Base-by-base conservation (phyloP, 2,797 vertebrate species). In the Lacerta viridis region DNA sequence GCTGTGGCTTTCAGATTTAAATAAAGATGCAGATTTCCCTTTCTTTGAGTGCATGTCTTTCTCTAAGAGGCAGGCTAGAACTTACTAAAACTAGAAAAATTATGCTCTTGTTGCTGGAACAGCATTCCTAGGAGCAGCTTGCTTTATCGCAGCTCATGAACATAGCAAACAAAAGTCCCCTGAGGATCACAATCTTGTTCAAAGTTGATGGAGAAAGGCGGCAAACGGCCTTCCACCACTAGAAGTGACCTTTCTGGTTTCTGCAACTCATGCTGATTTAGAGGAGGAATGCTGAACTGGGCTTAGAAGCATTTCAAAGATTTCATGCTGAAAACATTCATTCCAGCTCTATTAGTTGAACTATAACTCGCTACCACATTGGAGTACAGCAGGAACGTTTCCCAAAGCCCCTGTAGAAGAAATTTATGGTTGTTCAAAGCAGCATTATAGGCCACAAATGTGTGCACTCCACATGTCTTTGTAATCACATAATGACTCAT, bases 401-500 rank as follows among this genome's bases (percentile, higher is more conserved):
- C 92, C 71, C 89, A 87, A 94, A 92, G 92, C 80, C 83, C 91
- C 91, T 13, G 0, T 87, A 93, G 94, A 93, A 95, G 91, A 92
- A 91, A 93, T 87, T 75, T 93, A 94, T 86, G 81, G 89, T 91
- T 95, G 94, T 95, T 96, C 94, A 90, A 94, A 0, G 55, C 93
- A 94, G 90, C 61, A 41, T 86, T 93, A 92, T 93, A 92, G 93
- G 91, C 95, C 93, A 95, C 95, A 95, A 96, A 94, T 95, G 93
- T 95, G 94, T 96, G 95, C 2, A 5, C 93, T 95, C 95, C 95
- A 95, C 95, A 96, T 96, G 95, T 95, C 95, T 96, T 96, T 96
- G 95, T 96, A 96, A 96, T 96, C 95, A 95, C 95, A 96, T 96
- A 96, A 96, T 96, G 95, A 96, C 95, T 96, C 95, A 96, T 96